phyloP scores from a whole-genome alignment of 2,888 invertebrate genomes.

The Ernsta delagoae region DNA sequence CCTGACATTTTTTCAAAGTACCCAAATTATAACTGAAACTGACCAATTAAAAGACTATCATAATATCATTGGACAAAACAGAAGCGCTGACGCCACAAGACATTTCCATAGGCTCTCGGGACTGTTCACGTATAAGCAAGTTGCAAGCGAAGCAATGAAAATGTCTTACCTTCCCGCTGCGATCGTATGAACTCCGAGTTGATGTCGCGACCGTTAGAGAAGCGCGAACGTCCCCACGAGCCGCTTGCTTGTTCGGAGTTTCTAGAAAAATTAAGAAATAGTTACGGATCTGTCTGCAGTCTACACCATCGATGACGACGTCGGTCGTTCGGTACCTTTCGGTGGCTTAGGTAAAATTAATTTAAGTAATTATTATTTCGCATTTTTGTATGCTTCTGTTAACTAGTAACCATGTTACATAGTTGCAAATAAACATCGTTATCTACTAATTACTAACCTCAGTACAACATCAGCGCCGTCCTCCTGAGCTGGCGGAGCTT shows the following conservation, averaged over 20 bases:
- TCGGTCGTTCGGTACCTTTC: no score
- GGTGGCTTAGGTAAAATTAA: no score
- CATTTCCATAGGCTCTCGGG: background rate
- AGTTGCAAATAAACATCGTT: no score
- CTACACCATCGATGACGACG: no score
- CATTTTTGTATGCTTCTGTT: no score
- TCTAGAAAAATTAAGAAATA: conserved; percentile 47
- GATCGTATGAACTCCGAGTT: conserved; percentile 75
- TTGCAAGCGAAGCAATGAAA: no score
- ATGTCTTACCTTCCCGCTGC: conserved; percentile 65
- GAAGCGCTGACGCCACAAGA: conserved; percentile 13
- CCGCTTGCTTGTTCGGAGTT: conserved; percentile 52
- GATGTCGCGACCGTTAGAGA: conserved; percentile 75
- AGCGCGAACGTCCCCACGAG: conserved; percentile 71
- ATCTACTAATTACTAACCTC: conserved; percentile 51
- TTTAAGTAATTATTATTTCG: no score
- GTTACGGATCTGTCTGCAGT: no score
- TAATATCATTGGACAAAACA: conserved; percentile 5
- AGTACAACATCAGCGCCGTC: conserved; percentile 64
- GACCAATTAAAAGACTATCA: no score
- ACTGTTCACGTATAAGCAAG: background rate
- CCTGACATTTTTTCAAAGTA: no score
- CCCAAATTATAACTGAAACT: no score
- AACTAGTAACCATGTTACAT: no score
- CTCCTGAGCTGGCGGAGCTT: conserved; percentile 59